Percentiles rank a stretch among this genome's conserved stretches.
Evolutionary conservation across 2,888 invertebrate genomes (phyloP).

Genomic region (Pollenia amentaria): DNA sequence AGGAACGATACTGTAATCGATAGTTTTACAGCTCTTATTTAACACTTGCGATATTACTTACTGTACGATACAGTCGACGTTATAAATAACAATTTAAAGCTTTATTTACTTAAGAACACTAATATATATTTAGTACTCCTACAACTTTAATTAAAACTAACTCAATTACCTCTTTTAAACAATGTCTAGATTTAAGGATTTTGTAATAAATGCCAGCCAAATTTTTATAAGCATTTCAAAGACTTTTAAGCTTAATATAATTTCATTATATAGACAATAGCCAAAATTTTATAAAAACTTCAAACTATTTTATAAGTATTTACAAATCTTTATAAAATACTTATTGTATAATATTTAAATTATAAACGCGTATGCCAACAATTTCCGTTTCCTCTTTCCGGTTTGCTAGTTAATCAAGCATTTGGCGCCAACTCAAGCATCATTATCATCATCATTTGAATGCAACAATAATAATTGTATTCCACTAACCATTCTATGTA

Average conservation of each 20-base stretch:
- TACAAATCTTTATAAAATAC: slow-evolving; percentile 48
- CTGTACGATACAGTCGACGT: background rate
- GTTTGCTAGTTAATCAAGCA: slow-evolving; percentile 75
- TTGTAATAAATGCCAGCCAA: slow-evolving; percentile 13
- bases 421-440: slow-evolving; percentile 74
- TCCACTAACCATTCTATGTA: slow-evolving; percentile 27
- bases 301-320: slow-evolving; percentile 21
- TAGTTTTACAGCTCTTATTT: rapidly evolving
- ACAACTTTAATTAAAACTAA: slow-evolving; percentile 10
- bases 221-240: background rate
- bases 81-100: background rate
- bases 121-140: background rate
- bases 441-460: slow-evolving; percentile 71
- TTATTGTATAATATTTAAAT: slow-evolving; percentile 63
- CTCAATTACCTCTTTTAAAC: background rate
- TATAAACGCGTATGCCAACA: slow-evolving; percentile 73
- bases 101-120: background rate
- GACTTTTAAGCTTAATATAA: slow-evolving; percentile 24
- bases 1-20: too few relatives aligned
- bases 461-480: slow-evolving; percentile 65
- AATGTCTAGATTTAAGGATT: slow-evolving; percentile 1
- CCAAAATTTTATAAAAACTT: slow-evolving; percentile 33
- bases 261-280: slow-evolving; percentile 14
- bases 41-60: background rate
- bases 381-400: slow-evolving; percentile 75